These are phyloP conservation scores for Catagonus wagneri DNA, from an alignment of 2,113 vertebrate genomes.

Conservation along the genomic window DNA sequence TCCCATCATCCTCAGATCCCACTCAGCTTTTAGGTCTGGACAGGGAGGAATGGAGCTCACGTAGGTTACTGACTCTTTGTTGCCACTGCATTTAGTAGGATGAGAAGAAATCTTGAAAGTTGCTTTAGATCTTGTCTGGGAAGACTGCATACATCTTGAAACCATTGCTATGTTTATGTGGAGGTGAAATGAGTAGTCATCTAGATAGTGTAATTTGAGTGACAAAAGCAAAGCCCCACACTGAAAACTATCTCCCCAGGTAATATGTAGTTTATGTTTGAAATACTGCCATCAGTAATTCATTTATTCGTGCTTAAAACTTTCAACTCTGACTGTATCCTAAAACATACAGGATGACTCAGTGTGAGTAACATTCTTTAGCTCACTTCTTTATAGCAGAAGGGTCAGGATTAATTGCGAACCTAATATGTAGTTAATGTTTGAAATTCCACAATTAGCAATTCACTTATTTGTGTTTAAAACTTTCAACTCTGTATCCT, in stretches of 20 bases:
- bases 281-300: not conserved
- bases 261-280: not conserved
- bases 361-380: not conserved
- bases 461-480: slow-evolving; percentile 32
- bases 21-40: not conserved
- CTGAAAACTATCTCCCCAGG: not conserved
- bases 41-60: not conserved
- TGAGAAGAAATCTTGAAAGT: not conserved
- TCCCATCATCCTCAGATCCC: not conserved
- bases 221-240: not conserved
- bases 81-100: not conserved
- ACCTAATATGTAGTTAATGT: not conserved
- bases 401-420: slow-evolving; percentile 3
- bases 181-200: not conserved
- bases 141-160: not conserved
- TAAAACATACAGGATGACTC: not conserved
- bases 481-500: not conserved
- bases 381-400: not conserved
- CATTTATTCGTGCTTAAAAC: slow-evolving; percentile 16
- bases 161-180: not conserved
- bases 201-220: not conserved
- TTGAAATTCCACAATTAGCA: not conserved
- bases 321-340: not conserved
- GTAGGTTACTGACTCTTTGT: not conserved
- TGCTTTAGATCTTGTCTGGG: not conserved